A percentile compares a stretch with the other conserved stretches of the same genome.
phyloP scores from a whole-genome alignment of 2,888 invertebrate species.

The Ochlodes sylvanus region DNA sequence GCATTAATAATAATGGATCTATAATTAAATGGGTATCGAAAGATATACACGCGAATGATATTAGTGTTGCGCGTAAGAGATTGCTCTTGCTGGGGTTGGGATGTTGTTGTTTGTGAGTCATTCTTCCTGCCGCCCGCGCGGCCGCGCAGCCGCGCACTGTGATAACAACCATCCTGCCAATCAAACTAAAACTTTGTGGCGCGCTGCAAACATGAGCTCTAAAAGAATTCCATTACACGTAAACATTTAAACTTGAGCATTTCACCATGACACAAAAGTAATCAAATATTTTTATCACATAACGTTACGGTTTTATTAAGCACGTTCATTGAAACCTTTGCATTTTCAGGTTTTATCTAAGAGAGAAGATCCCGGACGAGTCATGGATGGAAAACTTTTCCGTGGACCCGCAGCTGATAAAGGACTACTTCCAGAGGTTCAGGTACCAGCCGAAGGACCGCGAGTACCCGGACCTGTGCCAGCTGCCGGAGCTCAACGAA shows the following conservation, averaged over 20 bases:
- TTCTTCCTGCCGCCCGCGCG: slow-evolving; percentile 71
- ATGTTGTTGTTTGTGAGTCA: slow-evolving; percentile 72
- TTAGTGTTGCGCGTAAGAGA: slow-evolving; percentile 29
- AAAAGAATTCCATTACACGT: slow-evolving; percentile 57
- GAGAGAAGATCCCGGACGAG: slow-evolving; percentile 93
- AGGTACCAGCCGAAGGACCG: slow-evolving; percentile 96
- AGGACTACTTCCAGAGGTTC: slow-evolving; percentile 96
- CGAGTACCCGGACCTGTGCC: slow-evolving; percentile 98
- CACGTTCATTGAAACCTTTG: slow-evolving; percentile 35
- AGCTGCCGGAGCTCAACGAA: slow-evolving; percentile 97
- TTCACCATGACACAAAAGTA: slow-evolving; percentile 72
- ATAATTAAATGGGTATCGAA: slow-evolving; percentile 33
- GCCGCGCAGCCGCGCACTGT: slow-evolving; percentile 51
- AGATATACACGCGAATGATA: slow-evolving; percentile 20
- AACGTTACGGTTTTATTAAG: slow-evolving; percentile 5
- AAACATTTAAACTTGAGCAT: slow-evolving; percentile 60
- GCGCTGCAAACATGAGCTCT: slow-evolving; percentile 62
- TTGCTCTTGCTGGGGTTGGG: slow-evolving; percentile 59
- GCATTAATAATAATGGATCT: slow-evolving; percentile 22
- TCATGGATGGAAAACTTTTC: slow-evolving; percentile 95
- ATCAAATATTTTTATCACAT: slow-evolving; percentile 48
- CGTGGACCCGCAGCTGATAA: slow-evolving; percentile 95
- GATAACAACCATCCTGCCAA: slow-evolving; percentile 83
- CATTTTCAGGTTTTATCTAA: slow-evolving; percentile 91
- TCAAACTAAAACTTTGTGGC: slow-evolving; percentile 69